Evolutionary conservation across 2,113 vertebrate genomes (phyloP), one percentile per base, ranked within the genome.

Genomic region (Benitochromis conjunctus): DNA sequence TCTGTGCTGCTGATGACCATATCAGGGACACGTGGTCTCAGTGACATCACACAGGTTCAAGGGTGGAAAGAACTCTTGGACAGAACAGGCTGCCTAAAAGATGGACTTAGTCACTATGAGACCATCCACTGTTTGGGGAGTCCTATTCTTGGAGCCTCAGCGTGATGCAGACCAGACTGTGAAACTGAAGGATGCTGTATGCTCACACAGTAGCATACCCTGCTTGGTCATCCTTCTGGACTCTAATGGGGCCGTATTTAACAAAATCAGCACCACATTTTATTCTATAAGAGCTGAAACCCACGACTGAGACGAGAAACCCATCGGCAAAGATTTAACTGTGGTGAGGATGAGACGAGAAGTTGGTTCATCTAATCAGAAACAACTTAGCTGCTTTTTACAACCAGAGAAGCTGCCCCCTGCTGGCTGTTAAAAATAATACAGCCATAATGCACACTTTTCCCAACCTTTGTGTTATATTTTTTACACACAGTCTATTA

Each of bases 321-420:
- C 34, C 62, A 6, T 46, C 43, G 14, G 13, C 5, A 66, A 71
- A 24, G 64, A 7, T 5, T 21, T 21, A n/a, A 1, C 62, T 5
- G 19, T 4, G 19, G 34, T 3, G 19, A 38, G 36, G 62, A 41
- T 66, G 11, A 8, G 36, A 14, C 5, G 12, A 69, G 12, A 26
- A 71, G 64, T 16, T 1, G 1, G 21, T 46, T 71, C 14, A 4
- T 71, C 41, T 21, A 3, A 10, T 46, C 41, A 71, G 1, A 10
- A 46, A 46, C 41, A 71, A 43, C 11, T 19, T 9, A 0, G 62
- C 62, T 66, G 19, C 60, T 64, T 38, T 38, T 14, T 0, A 41
- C 64, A 43, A 46, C 2, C 66, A 48, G 1, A 71, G 21, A 41
- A 26, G 21, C 66, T 26, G 66, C 21, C 66, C 41, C 41, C 66